Evolutionary conservation across 2,797 vertebrate species (phyloP), one percentile per base, ranked within the genome.

Genomic region (Enteromius trimaculatus): DNA sequence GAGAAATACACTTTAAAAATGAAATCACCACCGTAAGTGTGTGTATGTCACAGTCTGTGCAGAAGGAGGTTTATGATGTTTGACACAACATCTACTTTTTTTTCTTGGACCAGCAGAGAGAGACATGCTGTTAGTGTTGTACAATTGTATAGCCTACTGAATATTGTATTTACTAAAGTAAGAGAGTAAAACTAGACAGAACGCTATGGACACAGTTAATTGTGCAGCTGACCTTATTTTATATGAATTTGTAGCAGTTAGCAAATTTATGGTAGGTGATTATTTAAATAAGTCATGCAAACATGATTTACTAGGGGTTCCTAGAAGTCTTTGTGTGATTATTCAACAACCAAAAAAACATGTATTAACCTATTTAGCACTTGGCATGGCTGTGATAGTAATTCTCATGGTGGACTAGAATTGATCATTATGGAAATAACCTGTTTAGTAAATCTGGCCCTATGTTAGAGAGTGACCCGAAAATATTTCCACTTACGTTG

Each of bases 1-100:
- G n/a, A 19, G 44, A 77, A 77, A 44, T 44, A 78, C 2, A 53
- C 51, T 53, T 68, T 68, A 23, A 79, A 79, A 79, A 55, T 55
- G 1, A 21, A 79, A 55, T 53, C 31, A 34, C 37, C 39, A 23
- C n/a, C 21, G 4, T 68, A 31, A 31, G 23, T 19, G 26, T 31
- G 9, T 62, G 39, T 39, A 21, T 75, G 17, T 77, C 58, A 62
- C 16, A 51, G 16, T 72, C 8, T 29, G 51, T 39, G 31, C 31
- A 58, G n/a, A 58, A 39, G 7, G 21, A 76, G 53, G 51, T 39
- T 64, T 13, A 64, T 77, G 37, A 77, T 64, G 58, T 64, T 53
- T 37, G 72, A 39, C 51, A 58, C 13, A 37, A 72, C 23, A 72
- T 47, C 3, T 64, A 62, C 60, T 6, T 49, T 29, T 49, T 51